phyloP scores from a whole-genome alignment of 2,113 vertebrate genomes.

The Corydoras maculifer region DNA sequence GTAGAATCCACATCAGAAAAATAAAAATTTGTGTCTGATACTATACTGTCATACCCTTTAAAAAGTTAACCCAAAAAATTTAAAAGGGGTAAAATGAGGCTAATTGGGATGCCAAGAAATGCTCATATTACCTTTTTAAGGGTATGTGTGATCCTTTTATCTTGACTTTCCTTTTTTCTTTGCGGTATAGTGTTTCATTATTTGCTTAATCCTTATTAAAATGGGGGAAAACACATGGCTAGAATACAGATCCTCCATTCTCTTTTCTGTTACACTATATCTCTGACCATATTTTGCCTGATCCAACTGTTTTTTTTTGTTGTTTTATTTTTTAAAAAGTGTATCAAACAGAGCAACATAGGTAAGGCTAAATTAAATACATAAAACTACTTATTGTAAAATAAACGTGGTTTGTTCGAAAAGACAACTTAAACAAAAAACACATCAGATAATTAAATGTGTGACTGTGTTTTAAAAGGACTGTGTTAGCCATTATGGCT shows the following conservation, averaged over 20 bases:
- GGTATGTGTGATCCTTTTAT: conserved; percentile 37
- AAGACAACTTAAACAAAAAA: background rate
- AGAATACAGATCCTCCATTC: conserved; percentile 23
- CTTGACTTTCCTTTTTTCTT: conserved; percentile 20
- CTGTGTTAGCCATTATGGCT: conserved; percentile 20
- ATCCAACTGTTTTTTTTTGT: background rate
- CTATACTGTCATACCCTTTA: background rate
- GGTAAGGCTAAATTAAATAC: background rate
- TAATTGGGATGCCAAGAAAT: conserved; percentile 34
- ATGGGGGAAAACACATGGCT: conserved; percentile 3
- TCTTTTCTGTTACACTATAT: conserved; percentile 20
- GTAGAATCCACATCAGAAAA: too few relatives aligned
- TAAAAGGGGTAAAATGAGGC: conserved; percentile 23
- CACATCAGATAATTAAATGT: conserved; percentile 3
- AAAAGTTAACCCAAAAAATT: conserved; percentile 14
- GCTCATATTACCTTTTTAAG: conserved; percentile 42
- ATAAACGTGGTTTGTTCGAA: background rate
- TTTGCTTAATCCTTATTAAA: conserved; percentile 46
- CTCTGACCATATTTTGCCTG: conserved; percentile 7
- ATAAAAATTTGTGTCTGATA: too few relatives aligned
- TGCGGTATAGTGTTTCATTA: conserved; percentile 37
- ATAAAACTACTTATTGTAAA: background rate
- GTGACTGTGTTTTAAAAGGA: conserved; percentile 20
- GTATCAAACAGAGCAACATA: too few relatives aligned
- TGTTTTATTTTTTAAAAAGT: too few relatives aligned